phyloP scores from a whole-genome alignment of 2,113 vertebrate genomes.

The Periophthalmodon schlosseri region DNA sequence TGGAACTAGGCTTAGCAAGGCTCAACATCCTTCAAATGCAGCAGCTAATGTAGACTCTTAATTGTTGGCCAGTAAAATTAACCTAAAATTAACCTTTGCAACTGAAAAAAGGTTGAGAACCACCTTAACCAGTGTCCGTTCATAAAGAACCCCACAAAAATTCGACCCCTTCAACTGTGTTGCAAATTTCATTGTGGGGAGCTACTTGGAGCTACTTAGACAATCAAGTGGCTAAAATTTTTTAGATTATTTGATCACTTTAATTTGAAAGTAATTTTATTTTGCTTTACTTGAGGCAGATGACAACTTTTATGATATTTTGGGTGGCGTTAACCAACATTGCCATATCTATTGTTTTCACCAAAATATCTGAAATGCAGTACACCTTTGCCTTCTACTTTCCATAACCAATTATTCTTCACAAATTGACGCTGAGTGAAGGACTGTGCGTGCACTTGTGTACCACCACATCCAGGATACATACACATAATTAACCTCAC shows the following conservation, averaged over 20 bases:
- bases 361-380: background rate
- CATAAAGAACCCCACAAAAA: background rate
- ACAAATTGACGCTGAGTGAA: background rate
- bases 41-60: too few relatives aligned
- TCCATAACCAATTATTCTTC: background rate
- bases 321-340: background rate
- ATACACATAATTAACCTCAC: constrained; percentile 96
- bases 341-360: background rate
- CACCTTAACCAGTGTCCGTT: too few relatives aligned
- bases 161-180: background rate
- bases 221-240: too few relatives aligned
- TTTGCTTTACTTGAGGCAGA: background rate
- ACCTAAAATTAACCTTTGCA: too few relatives aligned
- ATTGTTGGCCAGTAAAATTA: too few relatives aligned
- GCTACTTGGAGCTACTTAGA: too few relatives aligned
- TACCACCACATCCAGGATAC: constrained; percentile 60
- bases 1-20: too few relatives aligned
- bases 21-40: too few relatives aligned
- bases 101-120: too few relatives aligned
- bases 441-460: background rate
- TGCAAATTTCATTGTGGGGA: background rate
- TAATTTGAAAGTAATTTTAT: too few relatives aligned
- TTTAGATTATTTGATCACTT: too few relatives aligned
- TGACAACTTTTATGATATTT: background rate
- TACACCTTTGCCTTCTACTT: background rate